phyloP scores from a whole-genome alignment of 92 coral and sea anemone genomes.

The Siderastrea radians region DNA sequence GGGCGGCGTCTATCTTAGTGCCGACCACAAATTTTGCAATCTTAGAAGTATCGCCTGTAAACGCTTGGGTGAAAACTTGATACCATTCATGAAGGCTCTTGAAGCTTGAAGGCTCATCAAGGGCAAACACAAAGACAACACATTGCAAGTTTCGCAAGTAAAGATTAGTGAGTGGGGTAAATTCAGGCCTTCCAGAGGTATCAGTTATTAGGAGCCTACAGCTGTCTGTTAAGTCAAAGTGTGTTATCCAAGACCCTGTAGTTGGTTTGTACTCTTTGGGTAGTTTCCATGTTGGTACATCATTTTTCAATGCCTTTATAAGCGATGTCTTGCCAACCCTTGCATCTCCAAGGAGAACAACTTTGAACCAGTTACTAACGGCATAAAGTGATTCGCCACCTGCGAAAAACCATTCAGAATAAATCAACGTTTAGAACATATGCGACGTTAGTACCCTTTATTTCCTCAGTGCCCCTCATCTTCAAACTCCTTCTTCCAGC shows the following conservation, averaged over 20 bases:
- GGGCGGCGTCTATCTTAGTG: slow-evolving; percentile 65
- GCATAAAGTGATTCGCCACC: not conserved
- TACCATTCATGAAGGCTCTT: slow-evolving; percentile 62
- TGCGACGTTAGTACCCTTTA: not conserved
- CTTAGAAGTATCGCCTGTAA: slow-evolving; percentile 39
- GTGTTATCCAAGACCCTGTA: slow-evolving; percentile 48
- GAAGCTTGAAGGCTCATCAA: slow-evolving; percentile 74
- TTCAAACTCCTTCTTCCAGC: not conserved
- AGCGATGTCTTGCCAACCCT: slow-evolving; percentile 78
- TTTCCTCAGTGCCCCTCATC: not conserved
- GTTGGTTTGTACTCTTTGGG: slow-evolving; percentile 69
- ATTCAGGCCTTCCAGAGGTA: slow-evolving; percentile 66
- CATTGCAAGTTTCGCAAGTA: slow-evolving; percentile 69
- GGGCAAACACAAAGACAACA: slow-evolving; percentile 72
- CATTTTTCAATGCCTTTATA: slow-evolving; percentile 41
- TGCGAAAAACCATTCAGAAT: not conserved
- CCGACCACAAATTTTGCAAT: slow-evolving; percentile 74
- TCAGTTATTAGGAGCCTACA: slow-evolving; percentile 69
- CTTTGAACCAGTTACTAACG: slow-evolving; percentile 41
- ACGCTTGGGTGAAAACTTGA: slow-evolving; percentile 30
- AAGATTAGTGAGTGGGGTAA: slow-evolving; percentile 24
- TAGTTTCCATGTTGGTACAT: slow-evolving; percentile 15
- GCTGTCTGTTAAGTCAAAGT: slow-evolving; percentile 46
- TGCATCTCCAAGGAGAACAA: slow-evolving; percentile 78
- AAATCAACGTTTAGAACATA: not conserved